Conservation (phyloP, 2,888 invertebrate species). For the Plutella xylostella region DNA sequence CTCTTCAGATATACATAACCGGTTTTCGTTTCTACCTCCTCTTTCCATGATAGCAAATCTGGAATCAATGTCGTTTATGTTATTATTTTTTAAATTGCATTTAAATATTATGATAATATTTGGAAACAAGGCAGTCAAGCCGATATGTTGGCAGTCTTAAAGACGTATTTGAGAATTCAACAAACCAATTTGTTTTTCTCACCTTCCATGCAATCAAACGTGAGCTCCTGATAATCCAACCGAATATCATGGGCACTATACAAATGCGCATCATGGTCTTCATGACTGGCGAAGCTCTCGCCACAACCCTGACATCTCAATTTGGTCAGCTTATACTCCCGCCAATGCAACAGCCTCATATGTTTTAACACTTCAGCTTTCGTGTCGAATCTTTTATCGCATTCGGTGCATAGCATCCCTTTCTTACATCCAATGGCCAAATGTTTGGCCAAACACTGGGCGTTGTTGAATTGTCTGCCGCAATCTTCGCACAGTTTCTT, state of each 20-base stretch:
- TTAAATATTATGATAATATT: no score
- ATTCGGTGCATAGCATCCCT: neutral
- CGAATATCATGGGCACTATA: neutral
- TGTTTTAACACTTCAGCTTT: constrained; percentile 5
- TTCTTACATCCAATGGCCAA: constrained; percentile 9
- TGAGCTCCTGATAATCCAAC: constrained; percentile 7
- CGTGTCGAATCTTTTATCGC: neutral
- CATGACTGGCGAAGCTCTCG: neutral
- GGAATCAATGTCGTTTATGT: constrained; percentile 1
- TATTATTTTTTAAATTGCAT: neutral
- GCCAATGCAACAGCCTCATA: constrained; percentile 8
- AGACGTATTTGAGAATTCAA: no score
- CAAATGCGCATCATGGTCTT: constrained; percentile 1
- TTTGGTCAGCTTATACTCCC: neutral
- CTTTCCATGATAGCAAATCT: constrained; percentile 11
- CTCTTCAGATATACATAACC: constrained; percentile 3
- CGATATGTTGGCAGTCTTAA: no score
- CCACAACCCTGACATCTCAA: neutral
- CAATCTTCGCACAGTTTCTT: constrained; percentile 8
- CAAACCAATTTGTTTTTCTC: no score
- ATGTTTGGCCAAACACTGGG: constrained; percentile 8
- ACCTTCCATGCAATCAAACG: constrained; percentile 9
- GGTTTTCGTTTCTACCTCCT: constrained; percentile 4
- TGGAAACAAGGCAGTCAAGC: no score
- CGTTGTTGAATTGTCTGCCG: constrained; percentile 7